A percentile compares a stretch with the other conserved stretches of the same genome.
These are phyloP conservation scores for Acronicta alni DNA, from an alignment of 2,888 invertebrate genomes.

Conservation along the genomic window DNA sequence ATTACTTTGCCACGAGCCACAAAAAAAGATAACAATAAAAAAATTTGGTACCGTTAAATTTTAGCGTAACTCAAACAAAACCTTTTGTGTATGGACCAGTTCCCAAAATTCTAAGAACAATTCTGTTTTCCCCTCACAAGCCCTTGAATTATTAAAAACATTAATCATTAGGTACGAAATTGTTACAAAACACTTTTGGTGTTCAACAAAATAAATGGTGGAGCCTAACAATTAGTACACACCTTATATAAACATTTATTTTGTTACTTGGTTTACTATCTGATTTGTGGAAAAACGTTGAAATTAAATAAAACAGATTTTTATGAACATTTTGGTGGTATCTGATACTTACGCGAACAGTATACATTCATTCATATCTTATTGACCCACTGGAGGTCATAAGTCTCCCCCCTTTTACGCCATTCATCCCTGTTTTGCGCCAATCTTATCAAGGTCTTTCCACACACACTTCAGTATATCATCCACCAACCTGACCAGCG, in stretches of 20 bases:
- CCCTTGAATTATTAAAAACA: slow-evolving; percentile 50
- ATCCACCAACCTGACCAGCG: too few species aligned
- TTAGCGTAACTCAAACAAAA: slow-evolving; percentile 22
- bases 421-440: too few species aligned
- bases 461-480: too few species aligned
- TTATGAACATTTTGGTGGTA: too few species aligned
- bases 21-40: too few species aligned
- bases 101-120: slow-evolving; percentile 26
- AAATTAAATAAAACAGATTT: background rate
- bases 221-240: slow-evolving; percentile 24
- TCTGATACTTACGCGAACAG: too few species aligned
- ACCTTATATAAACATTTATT: slow-evolving; percentile 21
- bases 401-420: too few species aligned
- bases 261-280: slow-evolving; percentile 6
- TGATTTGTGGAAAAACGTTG: background rate
- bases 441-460: too few species aligned
- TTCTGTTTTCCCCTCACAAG: slow-evolving; percentile 38
- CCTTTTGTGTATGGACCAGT: slow-evolving; percentile 23
- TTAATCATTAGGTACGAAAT: slow-evolving; percentile 49
- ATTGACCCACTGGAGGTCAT: too few species aligned
- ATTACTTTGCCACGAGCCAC: too few species aligned
- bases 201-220: slow-evolving; percentile 40
- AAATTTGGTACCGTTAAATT: slow-evolving; percentile 2
- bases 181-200: slow-evolving; percentile 35
- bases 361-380: too few species aligned